Percentiles rank a stretch among this genome's conserved stretches.
Conservation (phyloP, 2,113 vertebrate genomes). For the Cricetomys ansorgei region DNA sequence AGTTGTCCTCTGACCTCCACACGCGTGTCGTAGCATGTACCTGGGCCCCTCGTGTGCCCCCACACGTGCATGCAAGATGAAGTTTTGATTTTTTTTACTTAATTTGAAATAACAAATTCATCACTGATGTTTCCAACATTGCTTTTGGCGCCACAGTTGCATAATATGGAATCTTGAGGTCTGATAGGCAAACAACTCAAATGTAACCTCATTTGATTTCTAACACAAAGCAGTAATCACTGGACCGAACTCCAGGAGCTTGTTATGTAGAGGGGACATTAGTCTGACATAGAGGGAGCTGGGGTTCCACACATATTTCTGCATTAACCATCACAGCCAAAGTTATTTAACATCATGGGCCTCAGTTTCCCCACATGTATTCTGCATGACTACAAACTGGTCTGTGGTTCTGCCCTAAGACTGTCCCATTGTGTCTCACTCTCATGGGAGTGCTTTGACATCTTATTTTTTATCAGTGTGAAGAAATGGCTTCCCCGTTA, state of each 20-base stretch:
- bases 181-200: not conserved
- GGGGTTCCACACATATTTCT: not conserved
- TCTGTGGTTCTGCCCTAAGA: not conserved
- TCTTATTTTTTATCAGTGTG: not conserved
- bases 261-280: not conserved
- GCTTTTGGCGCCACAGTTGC: not conserved
- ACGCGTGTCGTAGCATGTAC: not conserved
- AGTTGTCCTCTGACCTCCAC: not conserved
- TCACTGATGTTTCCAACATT: not conserved
- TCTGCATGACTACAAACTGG: not conserved
- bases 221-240: not conserved
- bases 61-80: not conserved
- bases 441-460: not conserved
- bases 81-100: too few species aligned
- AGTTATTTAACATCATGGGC: not conserved
- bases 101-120: not conserved
- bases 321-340: not conserved
- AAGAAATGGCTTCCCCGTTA: slow-evolving; percentile 33
- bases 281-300: not conserved
- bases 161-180: slow-evolving; percentile 4
- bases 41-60: not conserved
- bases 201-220: not conserved
- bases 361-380: not conserved
- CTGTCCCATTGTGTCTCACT: slow-evolving; percentile 1
- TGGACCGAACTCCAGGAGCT: not conserved